Conservation (phyloP, 2,113 vertebrate species). For the Reinhardtius hippoglossoides region DNA sequence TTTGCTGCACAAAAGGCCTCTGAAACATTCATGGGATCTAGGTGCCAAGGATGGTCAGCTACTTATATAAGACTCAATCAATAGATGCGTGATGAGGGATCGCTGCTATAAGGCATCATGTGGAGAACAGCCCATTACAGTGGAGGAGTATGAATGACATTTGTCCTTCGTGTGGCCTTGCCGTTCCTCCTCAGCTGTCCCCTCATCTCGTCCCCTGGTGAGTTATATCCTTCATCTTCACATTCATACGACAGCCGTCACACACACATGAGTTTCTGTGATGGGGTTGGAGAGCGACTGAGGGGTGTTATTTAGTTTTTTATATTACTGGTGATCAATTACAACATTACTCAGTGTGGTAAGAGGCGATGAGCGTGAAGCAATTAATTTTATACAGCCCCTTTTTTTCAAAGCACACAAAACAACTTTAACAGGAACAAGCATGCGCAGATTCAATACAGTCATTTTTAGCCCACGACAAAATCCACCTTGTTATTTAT, state of each 20-base stretch:
- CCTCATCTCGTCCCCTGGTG: constrained; percentile 16
- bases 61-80: constrained; percentile 7
- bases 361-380: not conserved
- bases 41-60: not conserved
- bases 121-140: constrained; percentile 3
- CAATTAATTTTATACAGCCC: too few relatives aligned
- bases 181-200: constrained; percentile 23
- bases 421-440: not conserved
- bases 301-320: not conserved
- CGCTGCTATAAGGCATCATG: not conserved
- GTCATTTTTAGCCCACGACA: not conserved
- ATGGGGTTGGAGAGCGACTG: not conserved
- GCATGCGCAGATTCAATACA: not conserved
- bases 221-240: constrained; percentile 38
- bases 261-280: not conserved
- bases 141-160: constrained; percentile 28
- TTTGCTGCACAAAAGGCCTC: not conserved
- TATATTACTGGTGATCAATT: not conserved
- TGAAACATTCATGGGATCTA: not conserved
- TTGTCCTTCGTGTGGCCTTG: constrained; percentile 45
- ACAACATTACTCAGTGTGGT: not conserved
- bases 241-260: not conserved
- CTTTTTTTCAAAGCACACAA: not conserved
- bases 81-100: constrained; percentile 10
- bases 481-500: not conserved